These are phyloP conservation scores for Caretta caretta DNA, from an alignment of 2,113 vertebrate genomes.

Conservation along the genomic window DNA sequence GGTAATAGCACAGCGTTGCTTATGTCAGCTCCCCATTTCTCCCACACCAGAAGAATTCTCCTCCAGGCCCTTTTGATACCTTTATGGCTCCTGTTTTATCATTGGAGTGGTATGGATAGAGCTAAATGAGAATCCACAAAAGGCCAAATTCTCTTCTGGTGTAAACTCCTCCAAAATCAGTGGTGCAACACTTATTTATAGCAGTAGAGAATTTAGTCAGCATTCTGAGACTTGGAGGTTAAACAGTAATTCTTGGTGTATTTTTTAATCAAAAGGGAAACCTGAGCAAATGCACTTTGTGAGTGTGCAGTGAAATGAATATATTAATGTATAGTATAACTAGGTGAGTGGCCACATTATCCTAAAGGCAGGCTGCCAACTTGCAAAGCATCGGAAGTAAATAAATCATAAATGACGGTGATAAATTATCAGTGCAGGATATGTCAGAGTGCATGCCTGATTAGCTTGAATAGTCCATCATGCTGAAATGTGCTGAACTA, in stretches of 20 bases:
- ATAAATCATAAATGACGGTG: slow-evolving; percentile 66
- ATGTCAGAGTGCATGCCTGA: slow-evolving; percentile 49
- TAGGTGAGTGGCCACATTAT: slow-evolving; percentile 30
- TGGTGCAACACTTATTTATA: background rate
- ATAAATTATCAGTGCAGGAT: slow-evolving; percentile 56
- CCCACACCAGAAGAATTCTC: background rate
- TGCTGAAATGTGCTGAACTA: slow-evolving; percentile 42
- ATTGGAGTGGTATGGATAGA: background rate
- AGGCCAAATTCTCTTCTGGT: background rate
- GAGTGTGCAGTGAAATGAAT: slow-evolving; percentile 42
- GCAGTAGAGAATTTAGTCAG: background rate
- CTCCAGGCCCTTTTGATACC: background rate
- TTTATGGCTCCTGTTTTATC: background rate
- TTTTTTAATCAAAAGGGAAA: slow-evolving; percentile 30
- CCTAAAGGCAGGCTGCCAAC: slow-evolving; percentile 26
- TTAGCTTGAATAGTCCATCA: slow-evolving; percentile 1
- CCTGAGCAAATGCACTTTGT: background rate
- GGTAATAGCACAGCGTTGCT: background rate
- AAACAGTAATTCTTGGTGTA: background rate
- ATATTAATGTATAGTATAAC: slow-evolving; percentile 42
- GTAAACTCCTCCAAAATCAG: background rate
- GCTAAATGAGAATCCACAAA: background rate
- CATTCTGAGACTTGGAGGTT: background rate
- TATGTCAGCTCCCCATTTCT: background rate
- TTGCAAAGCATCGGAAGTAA: slow-evolving; percentile 63